A percentile compares a stretch with the other conserved stretches of the same genome.
phyloP scores from a whole-genome alignment of 1,140 invertebrate genomes.

The Drosophila orosa region DNA sequence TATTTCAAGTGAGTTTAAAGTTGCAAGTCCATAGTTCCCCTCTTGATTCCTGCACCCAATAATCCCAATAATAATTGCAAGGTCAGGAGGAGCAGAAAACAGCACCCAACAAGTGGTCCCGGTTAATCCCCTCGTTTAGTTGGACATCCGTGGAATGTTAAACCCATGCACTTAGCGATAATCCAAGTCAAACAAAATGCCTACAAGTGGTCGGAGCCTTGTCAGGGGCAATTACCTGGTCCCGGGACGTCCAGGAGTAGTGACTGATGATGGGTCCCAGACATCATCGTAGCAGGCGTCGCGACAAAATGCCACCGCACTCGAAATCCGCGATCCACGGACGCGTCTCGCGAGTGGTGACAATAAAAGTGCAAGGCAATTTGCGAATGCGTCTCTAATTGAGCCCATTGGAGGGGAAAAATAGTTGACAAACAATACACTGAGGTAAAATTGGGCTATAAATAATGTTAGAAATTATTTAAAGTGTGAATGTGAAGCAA shows the following conservation, averaged over 20 bases:
- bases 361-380: slow-evolving; percentile 79
- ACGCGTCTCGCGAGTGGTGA: slow-evolving; percentile 59
- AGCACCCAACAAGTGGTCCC: slow-evolving; percentile 34
- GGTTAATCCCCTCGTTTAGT: slow-evolving; percentile 55
- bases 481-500: not conserved
- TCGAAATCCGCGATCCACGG: slow-evolving; percentile 44
- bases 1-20: not conserved
- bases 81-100: slow-evolving; percentile 6
- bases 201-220: slow-evolving; percentile 61
- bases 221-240: slow-evolving; percentile 78
- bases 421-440: slow-evolving; percentile 22
- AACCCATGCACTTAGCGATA: slow-evolving; percentile 69
- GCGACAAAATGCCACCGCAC: slow-evolving; percentile 76
- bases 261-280: slow-evolving; percentile 45
- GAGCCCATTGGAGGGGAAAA: slow-evolving; percentile 44
- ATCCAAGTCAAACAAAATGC: slow-evolving; percentile 77
- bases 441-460: not conserved
- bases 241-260: slow-evolving; percentile 56
- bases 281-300: slow-evolving; percentile 53
- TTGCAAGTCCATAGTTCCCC: accelerated
- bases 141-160: slow-evolving; percentile 64
- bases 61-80: slow-evolving; percentile 33
- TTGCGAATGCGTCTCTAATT: slow-evolving; percentile 77
- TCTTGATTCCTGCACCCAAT: not conserved
- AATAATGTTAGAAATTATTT: not conserved